These are phyloP conservation scores for Halocynthia roretzi DNA, from an alignment of 23 tunicate species.

Conservation along the genomic window DNA sequence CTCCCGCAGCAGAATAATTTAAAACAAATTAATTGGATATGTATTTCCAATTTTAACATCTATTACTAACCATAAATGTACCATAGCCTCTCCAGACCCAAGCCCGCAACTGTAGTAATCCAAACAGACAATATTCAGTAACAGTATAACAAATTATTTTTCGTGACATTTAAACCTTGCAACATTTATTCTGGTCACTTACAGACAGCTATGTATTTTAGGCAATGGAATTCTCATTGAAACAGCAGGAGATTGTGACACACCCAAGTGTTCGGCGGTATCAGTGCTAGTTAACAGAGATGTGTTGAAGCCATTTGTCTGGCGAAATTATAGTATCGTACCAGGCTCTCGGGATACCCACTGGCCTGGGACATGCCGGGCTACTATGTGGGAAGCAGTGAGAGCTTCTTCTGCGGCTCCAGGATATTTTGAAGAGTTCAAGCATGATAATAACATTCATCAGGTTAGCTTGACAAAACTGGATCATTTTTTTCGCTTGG, in stretches of 20 bases:
- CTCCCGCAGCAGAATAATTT: too few relatives aligned
- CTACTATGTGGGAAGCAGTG: slow-evolving; percentile 78
- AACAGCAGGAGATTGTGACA: slow-evolving; percentile 56
- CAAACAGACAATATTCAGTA: too few relatives aligned
- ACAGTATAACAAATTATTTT: too few relatives aligned
- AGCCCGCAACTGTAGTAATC: too few relatives aligned
- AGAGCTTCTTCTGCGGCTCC: slow-evolving; percentile 96
- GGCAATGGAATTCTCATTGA: slow-evolving; percentile 61
- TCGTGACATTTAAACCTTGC: too few relatives aligned
- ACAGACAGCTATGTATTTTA: slow-evolving; percentile 8
- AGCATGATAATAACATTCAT: slow-evolving; percentile 57
- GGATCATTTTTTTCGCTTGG: too few relatives aligned
- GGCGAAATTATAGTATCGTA: slow-evolving; percentile 94
- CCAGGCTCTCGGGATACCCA: slow-evolving; percentile 85
- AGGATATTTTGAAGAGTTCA: slow-evolving; percentile 87
- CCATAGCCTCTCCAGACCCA: too few relatives aligned
- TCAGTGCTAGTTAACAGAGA: slow-evolving; percentile 82
- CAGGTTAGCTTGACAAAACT: slow-evolving; percentile 32
- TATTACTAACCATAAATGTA: too few relatives aligned
- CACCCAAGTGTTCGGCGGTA: slow-evolving; percentile 84
- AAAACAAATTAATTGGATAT: too few relatives aligned
- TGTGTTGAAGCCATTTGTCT: slow-evolving; percentile 67
- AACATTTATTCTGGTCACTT: too few relatives aligned
- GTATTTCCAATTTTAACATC: too few relatives aligned
- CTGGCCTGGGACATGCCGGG: slow-evolving; percentile 93